Evolutionary conservation across 2,888 invertebrate species (phyloP), one percentile per base, ranked within the genome.

Genomic region (Tholera decimalis): DNA sequence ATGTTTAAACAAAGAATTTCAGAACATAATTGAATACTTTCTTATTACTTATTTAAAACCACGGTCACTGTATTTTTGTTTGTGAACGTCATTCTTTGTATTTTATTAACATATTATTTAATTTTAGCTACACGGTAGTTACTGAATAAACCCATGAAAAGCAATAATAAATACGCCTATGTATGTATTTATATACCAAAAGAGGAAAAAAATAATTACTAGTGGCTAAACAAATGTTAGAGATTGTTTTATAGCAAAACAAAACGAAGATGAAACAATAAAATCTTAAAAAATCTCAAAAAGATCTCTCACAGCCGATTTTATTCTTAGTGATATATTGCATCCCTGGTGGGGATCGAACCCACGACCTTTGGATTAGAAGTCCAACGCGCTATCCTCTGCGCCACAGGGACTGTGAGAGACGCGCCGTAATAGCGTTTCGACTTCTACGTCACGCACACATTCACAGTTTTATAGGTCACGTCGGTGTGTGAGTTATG

Each of bases 281-380:
- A 62, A 58, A 54, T 4, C 1, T 0, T 0, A 41, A 33, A 33
- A 57, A 50, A 41, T 1, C 2, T n/a, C 3, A 43, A 71, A 77
- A 73, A 72, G 15, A 8, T 28, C 8, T 54, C 39, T 70, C 73
- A 77, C 73, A 3, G 55, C 44, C 26, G 72, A 72, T 72, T 2
- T 58, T 0, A 73, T 26, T 58, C 68, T 7, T 55, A 70, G 63
- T 78, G 79, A 65, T 33, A 66, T 20, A 65, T 69, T 46, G 85
- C 97, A 97, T 97, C 97, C 97, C 97, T 97, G 97, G 97, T 96
- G 97, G 97, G 97, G 97, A 97, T 97, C 97, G 97, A 97, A 97
- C 97, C 97, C 97, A 97, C 97, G 97, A 97, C 97, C 97, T 97
- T 97, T 97, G 97, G 97, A 97, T 97, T 97, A 97, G 97, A 97